These are phyloP conservation scores for Scelioninae gen. 1 DNA, from an alignment of 2,888 invertebrate genomes.

Conservation along the genomic window DNA sequence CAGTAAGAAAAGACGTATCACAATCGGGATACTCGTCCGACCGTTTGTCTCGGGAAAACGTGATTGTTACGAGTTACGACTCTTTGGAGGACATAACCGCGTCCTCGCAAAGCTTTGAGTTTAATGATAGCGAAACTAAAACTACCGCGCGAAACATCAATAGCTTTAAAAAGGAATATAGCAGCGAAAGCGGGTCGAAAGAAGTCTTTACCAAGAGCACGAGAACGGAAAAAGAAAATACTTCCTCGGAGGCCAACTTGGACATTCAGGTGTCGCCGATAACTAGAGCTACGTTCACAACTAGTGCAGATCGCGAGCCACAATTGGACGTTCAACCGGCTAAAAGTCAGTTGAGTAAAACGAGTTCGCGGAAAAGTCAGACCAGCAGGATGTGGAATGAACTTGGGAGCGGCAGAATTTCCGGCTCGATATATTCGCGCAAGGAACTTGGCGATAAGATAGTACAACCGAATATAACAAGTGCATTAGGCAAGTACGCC, in stretches of 20 bases:
- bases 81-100: conserved; percentile 27
- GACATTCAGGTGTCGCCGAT: conserved; percentile 34
- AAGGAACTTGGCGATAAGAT: conserved; percentile 68
- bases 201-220: conserved; percentile 42
- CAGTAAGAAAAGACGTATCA: conserved; percentile 4
- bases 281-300: conserved; percentile 31
- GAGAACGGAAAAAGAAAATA: conserved; percentile 40
- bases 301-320: too few relatives aligned
- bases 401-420: conserved; percentile 68
- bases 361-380: conserved; percentile 58
- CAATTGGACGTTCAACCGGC: conserved; percentile 14
- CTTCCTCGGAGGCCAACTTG: conserved; percentile 23
- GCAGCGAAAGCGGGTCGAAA: conserved; percentile 8
- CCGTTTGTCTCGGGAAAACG: conserved; percentile 41
- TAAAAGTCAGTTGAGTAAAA: conserved; percentile 39
- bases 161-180: conserved; percentile 12
- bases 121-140: conserved; percentile 38
- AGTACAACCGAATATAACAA: conserved; percentile 80
- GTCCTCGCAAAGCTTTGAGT: conserved; percentile 14
- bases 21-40: conserved; percentile 44
- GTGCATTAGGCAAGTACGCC: conserved; percentile 83
- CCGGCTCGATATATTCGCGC: conserved; percentile 53
- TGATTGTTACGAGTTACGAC: conserved; percentile 53
- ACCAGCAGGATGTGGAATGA: conserved; percentile 71
- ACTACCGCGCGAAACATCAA: conserved; percentile 26